Evolutionary conservation across 2,888 invertebrate genomes (phyloP), one percentile per base, ranked within the genome.

Genomic region (Zonitis immaculata): DNA sequence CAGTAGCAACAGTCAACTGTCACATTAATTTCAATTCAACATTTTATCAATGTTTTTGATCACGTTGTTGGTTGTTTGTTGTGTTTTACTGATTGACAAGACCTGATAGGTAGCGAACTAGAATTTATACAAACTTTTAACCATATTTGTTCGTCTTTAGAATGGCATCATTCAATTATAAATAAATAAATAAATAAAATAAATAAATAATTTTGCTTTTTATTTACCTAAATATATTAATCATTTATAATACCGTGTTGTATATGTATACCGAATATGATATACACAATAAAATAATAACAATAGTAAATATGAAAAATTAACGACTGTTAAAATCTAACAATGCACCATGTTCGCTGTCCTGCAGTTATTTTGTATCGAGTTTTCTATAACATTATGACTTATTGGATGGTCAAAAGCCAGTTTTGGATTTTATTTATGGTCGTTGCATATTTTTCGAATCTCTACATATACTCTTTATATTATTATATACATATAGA

Each of bases 1-100:
- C 63, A 54, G 63, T 61, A 63, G 63, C 61, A 51, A 59, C 54
- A 57, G 54, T 56, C 42, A 57, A 58, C 58, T 55, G 62, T 56
- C 60, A 61, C 61, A 61, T 61, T 61, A 56, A 56, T 60, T 61
- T 60, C 58, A 58, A 55, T 60, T 58, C 51, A 51, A 43, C 46
- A 12, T 46, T 54, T 51, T 57, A 57, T 57, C 57, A 28, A 22
- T 20, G 47, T 48, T 44, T 42, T 45, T 26, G 55, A 60, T 60
- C 60, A 48, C 44, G 51, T 46, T 42, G 54, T 49, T 55, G 46
- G 20, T 20, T 45, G 20, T 28, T 39, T 35, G 35, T 35, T 35
- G 28, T 26, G 45, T 27, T 30, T 20, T 22, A 14, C 28, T 55
- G 60, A 60, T 60, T 58, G 60, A 60, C 56, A 58, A 45, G 16